Percentiles rank a stretch among this genome's conserved stretches.
These are phyloP conservation scores for Synergus umbraculus DNA, from an alignment of 2,888 invertebrate species.

Conservation along the genomic window DNA sequence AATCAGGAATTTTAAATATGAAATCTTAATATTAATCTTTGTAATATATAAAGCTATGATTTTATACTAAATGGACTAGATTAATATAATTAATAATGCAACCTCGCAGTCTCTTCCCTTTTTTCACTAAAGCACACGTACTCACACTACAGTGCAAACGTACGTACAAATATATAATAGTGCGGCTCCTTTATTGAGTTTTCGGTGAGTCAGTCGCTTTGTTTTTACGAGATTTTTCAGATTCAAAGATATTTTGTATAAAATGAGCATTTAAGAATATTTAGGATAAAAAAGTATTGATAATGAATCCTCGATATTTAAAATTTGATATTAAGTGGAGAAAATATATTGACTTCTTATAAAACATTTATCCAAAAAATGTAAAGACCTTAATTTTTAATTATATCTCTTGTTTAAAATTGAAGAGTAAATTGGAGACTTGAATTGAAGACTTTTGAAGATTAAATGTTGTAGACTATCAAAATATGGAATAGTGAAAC, in stretches of 20 bases:
- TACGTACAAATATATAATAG: neutral
- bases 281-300: neutral
- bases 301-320: neutral
- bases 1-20: conserved; percentile 67
- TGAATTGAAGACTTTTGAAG: neutral
- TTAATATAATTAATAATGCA: neutral
- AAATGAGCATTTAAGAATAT: neutral
- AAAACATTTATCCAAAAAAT: neutral
- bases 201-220: neutral
- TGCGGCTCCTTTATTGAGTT: neutral
- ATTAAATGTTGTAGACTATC: neutral
- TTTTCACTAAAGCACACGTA: neutral
- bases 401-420: neutral
- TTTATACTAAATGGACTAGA: neutral
- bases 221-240: neutral
- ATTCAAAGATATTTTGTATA: neutral
- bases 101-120: neutral
- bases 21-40: conserved; percentile 41
- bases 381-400: neutral
- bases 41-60: neutral
- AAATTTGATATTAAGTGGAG: too few species aligned
- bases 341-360: neutral
- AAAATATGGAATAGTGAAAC: neutral
- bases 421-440: neutral
- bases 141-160: neutral